Conservation (phyloP, 37 sponge, comb jelly and placozoan species). For the Oopsacas minuta region DNA sequence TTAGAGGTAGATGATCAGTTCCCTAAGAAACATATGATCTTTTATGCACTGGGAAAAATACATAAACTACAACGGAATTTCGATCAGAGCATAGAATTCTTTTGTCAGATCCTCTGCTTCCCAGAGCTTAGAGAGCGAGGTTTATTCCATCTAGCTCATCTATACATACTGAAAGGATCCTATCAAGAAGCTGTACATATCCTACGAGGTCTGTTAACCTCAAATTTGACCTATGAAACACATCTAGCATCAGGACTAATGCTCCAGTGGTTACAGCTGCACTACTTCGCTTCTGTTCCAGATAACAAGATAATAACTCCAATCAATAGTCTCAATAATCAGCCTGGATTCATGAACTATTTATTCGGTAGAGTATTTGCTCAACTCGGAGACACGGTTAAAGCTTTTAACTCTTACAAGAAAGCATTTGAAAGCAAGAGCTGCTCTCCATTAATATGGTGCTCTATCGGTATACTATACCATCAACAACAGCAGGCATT, state of each 20-base stretch:
- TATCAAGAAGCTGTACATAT: constrained; percentile 10
- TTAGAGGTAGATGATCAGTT: background rate
- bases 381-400: background rate
- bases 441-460: constrained; percentile 3
- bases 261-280: constrained; percentile 15
- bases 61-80: background rate
- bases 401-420: background rate
- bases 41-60: background rate
- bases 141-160: background rate
- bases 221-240: background rate
- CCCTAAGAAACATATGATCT: constrained; percentile 13
- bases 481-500: constrained; percentile 14
- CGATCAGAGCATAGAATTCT: constrained; percentile 17
- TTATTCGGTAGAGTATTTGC: constrained; percentile 1
- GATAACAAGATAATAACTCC: background rate
- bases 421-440: constrained; percentile 10
- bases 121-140: background rate
- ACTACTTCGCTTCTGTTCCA: constrained; percentile 10
- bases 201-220: background rate
- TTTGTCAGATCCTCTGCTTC: constrained; percentile 5
- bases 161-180: background rate
- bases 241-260: background rate
- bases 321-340: background rate
- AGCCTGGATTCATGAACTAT: constrained; percentile 5
- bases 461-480: constrained; percentile 1